A percentile compares a stretch with the other conserved stretches of the same genome.
Evolutionary conservation across 2,113 vertebrate species (phyloP).

Genomic region (Procavia capensis): DNA sequence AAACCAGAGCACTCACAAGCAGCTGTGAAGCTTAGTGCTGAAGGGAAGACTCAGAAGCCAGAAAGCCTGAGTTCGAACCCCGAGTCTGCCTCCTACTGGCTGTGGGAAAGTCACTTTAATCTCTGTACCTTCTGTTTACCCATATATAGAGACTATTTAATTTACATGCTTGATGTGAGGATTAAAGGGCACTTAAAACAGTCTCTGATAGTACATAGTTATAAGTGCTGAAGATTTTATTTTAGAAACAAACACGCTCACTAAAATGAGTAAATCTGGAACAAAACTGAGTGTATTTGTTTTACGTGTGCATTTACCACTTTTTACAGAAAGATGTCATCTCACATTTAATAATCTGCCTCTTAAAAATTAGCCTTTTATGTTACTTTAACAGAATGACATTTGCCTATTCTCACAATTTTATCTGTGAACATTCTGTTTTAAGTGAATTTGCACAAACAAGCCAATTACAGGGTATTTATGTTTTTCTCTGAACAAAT

Average conservation of each 20-base stretch:
- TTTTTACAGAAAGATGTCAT: not conserved
- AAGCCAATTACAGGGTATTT: not conserved
- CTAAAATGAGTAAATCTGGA: not conserved
- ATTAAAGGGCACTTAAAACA: not conserved
- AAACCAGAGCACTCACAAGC: not conserved
- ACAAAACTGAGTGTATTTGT: not conserved
- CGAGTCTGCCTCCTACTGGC: not conserved
- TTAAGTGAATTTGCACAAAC: not conserved
- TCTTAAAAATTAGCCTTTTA: not conserved
- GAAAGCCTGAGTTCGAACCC: not conserved
- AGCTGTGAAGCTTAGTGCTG: not conserved
- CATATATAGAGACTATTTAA: not conserved
- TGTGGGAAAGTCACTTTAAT: not conserved
- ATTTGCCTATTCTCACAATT: not conserved
- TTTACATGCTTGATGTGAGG: fast-evolving
- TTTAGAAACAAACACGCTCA: not conserved
- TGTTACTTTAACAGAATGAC: not conserved
- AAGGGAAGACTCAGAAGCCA: not conserved
- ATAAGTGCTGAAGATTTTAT: not conserved
- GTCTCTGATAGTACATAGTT: not conserved
- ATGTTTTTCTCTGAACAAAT: constrained; percentile 16
- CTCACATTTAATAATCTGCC: not conserved
- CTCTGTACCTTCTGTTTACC: not conserved
- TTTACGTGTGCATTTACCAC: not conserved
- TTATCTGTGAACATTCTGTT: not conserved